Conservation (phyloP, 2,888 invertebrate genomes). For the Netelia fuscicornis region DNA sequence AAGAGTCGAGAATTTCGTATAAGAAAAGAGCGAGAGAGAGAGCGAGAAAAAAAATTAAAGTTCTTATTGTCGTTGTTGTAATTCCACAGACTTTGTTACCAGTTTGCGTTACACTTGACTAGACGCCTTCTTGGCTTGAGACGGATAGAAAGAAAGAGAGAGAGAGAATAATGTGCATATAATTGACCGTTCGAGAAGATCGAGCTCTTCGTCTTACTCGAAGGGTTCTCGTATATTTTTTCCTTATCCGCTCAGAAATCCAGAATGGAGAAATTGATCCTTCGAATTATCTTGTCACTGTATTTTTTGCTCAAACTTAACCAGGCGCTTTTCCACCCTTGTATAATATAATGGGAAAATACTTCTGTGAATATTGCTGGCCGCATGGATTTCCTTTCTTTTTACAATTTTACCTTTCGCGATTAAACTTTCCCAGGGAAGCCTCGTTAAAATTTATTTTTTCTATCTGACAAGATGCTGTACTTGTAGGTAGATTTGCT, state of each 20-base stretch:
- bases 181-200: conserved; percentile 20
- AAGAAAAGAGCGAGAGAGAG: conserved; percentile 2
- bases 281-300: conserved; percentile 41
- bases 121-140: conserved; percentile 73
- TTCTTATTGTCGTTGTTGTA: conserved; percentile 51
- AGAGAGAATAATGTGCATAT: conserved; percentile 9
- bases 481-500: neutral
- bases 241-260: neutral
- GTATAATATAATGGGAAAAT: too few relatives aligned
- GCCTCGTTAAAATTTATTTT: conserved; percentile 9
- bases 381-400: conserved; percentile 23
- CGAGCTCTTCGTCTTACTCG: conserved; percentile 61
- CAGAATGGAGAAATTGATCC: conserved; percentile 16
- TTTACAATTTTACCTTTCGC: conserved; percentile 36
- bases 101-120: conserved; percentile 72
- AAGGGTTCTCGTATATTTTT: neutral
- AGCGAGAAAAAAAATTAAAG: conserved; percentile 35
- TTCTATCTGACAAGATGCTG: conserved; percentile 6
- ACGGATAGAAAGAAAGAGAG: neutral
- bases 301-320: too few relatives aligned
- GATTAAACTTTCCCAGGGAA: conserved; percentile 51
- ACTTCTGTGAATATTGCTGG: too few relatives aligned
- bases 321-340: too few relatives aligned
- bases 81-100: conserved; percentile 64
- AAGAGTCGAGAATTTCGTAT: conserved; percentile 65